Percentiles rank a stretch among this genome's conserved stretches.
Conservation (phyloP, 2,113 vertebrate genomes). For the Erpornis zantholeuca region DNA sequence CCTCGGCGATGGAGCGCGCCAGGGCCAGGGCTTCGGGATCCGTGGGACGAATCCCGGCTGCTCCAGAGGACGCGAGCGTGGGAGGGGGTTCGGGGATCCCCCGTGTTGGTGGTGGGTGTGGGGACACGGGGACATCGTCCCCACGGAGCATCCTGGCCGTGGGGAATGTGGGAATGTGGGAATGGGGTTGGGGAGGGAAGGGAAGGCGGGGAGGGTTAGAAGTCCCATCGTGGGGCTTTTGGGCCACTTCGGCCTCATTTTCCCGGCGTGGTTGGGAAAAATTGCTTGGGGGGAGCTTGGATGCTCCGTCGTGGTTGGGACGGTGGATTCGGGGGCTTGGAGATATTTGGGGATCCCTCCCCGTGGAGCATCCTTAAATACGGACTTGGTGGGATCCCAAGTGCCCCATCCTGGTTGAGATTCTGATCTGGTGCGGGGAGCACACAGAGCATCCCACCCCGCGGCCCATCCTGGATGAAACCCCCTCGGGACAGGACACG, state of each 20-base stretch:
- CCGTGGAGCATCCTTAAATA: fast-evolving
- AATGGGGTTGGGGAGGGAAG: no score
- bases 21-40: slow-evolving; percentile 68
- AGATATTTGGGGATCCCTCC: fast-evolving
- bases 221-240: fast-evolving
- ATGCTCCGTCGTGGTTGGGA: neutral
- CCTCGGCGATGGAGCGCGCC: slow-evolving; percentile 64
- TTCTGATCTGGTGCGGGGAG: fast-evolving
- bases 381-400: fast-evolving
- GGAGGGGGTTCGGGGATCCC: fast-evolving
- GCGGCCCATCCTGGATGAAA: fast-evolving
- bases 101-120: neutral
- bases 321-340: neutral
- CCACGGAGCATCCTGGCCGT: fast-evolving
- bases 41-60: slow-evolving; percentile 75
- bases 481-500: fast-evolving
- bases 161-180: neutral
- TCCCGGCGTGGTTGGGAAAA: neutral
- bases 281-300: neutral
- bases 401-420: fast-evolving
- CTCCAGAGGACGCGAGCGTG: neutral
- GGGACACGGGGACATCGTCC: fast-evolving
- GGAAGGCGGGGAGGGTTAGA: no score
- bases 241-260: fast-evolving
- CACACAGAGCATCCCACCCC: neutral